Evolutionary conservation across 2,888 invertebrate species (phyloP).

Genomic region (Hyppa rectilinea): DNA sequence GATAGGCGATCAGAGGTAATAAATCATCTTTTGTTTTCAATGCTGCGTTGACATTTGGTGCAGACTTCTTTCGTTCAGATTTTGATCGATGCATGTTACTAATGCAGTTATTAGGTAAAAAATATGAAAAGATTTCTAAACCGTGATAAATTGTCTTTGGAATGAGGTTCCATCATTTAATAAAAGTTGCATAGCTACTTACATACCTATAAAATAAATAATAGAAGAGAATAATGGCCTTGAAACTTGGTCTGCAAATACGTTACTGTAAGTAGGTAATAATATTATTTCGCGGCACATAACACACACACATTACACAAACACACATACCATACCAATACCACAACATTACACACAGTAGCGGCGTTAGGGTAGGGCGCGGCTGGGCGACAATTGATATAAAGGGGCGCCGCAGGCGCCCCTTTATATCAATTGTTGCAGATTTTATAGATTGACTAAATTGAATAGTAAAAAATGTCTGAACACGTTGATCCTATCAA

Average conservation of each 20-base stretch:
- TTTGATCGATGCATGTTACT: constrained; percentile 68
- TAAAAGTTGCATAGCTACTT: neutral
- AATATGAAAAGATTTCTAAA: constrained; percentile 24
- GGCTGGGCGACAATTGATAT: too few species aligned
- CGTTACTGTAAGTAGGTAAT: too few species aligned
- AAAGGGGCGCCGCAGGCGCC: too few species aligned
- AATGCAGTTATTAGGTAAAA: constrained; percentile 45
- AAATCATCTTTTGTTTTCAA: constrained; percentile 77
- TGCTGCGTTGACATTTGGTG: constrained; percentile 40
- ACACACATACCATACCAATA: too few species aligned
- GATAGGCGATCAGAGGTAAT: constrained; percentile 55
- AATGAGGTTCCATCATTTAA: constrained; percentile 9
- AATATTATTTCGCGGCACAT: too few species aligned
- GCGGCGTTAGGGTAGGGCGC: too few species aligned
- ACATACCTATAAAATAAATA: neutral
- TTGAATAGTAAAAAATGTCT: too few species aligned
- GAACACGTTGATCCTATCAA: too few species aligned
- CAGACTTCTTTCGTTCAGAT: constrained; percentile 55
- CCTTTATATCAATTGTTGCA: too few species aligned
- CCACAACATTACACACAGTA: too few species aligned
- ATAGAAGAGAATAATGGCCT: neutral
- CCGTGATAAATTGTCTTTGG: constrained; percentile 28
- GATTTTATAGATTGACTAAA: too few species aligned
- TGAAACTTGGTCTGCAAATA: neutral
- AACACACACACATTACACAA: too few species aligned